Base-by-base conservation (phyloP, 2,797 vertebrate genomes). In the Chelidonichthys spinosus region DNA sequence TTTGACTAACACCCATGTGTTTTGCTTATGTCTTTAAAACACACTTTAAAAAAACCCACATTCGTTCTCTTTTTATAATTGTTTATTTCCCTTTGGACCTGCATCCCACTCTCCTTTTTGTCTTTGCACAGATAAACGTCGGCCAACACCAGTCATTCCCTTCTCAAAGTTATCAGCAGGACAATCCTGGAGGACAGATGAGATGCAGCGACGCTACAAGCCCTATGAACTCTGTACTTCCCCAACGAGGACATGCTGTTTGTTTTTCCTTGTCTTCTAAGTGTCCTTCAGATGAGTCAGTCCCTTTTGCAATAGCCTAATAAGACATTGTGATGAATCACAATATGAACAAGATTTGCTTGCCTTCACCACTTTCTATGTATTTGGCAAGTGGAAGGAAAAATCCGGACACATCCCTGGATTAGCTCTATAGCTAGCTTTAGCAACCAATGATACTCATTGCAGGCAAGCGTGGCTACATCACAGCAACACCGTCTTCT, bases 401-500 rank as follows among this genome's bases (percentile, higher is more conserved):
- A 63, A 54, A 64, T 5, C 36, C 2, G n/a, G 14, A 66, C n/a
- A 25, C 47, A 58, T 5, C 4, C 15, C 15, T 3, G 4, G 33
- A 70, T 66, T 17, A 58, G 35, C 56, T 63, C 7, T 37, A 7
- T 49, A 68, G 59, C 33, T 73, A 46, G 25, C 11, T 66, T 63
- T 46, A 50, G 33, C 10, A 72, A 61, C 10, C 61, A 64, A 15
- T 46, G 13, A 37, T 68, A n/a, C 67, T 56, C 14, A 53, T 42
- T 72, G 36, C 39, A 44, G 44, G 18, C n/a, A 17, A 32, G 35
- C 36, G 11, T 46, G 36, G 39, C 67, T 43, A 43, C 39, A 74
- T 56, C 72, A 55, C 32, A 72, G 44, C 76, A 78, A 58, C 44
- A 42, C 18, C 5, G 32, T 59, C 54, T 68, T 69, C 6, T 54